Conservation (phyloP, 1,140 invertebrate genomes). For the Nasonia giraulti region DNA sequence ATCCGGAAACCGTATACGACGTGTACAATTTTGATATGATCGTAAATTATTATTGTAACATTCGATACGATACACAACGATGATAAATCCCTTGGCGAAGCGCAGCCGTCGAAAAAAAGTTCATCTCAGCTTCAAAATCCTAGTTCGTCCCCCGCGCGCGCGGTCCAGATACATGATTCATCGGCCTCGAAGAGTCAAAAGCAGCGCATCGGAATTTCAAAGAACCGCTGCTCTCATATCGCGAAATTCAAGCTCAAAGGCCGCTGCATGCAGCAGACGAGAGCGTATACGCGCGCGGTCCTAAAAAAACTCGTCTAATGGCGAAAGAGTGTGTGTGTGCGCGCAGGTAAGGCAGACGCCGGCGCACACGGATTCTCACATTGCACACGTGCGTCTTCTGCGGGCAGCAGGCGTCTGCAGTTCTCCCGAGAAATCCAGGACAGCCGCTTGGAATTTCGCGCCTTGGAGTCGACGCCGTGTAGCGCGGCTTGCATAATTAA, state of each 20-base stretch:
- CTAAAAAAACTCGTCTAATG: background rate
- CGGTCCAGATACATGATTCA: too few relatives aligned
- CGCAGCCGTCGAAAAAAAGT: too few relatives aligned
- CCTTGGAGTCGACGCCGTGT: background rate
- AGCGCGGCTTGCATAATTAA: slow-evolving; percentile 15
- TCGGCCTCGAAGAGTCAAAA: too few relatives aligned
- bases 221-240: background rate
- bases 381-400: background rate
- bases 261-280: background rate
- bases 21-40: too few relatives aligned
- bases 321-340: background rate
- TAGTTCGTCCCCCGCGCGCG: too few relatives aligned
- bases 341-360: background rate
- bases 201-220: too few relatives aligned
- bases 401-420: background rate
- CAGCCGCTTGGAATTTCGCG: slow-evolving; percentile 22
- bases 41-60: too few relatives aligned
- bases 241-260: background rate
- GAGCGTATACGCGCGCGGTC: too few relatives aligned
- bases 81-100: too few relatives aligned
- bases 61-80: too few relatives aligned
- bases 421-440: slow-evolving; percentile 12
- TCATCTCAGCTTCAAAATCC: too few relatives aligned
- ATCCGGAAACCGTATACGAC: too few relatives aligned
- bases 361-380: background rate